phyloP scores from a whole-genome alignment of 2,888 invertebrate species.

The Helobdella robusta region DNA sequence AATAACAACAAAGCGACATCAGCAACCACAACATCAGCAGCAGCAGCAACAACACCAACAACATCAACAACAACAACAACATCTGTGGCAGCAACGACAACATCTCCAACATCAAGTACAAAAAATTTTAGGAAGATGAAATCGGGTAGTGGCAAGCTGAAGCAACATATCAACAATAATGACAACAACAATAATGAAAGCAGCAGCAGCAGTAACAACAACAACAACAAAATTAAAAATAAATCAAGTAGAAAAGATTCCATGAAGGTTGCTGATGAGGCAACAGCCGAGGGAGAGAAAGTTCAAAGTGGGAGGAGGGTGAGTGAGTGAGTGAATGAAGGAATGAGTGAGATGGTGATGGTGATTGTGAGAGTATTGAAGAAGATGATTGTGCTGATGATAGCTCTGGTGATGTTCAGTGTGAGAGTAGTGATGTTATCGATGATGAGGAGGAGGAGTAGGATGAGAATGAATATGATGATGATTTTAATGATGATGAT shows the following conservation, averaged over 20 bases:
- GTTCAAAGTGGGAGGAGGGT: too few species aligned
- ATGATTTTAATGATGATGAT: too few species aligned
- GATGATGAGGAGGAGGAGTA: too few species aligned
- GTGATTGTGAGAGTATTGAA: too few species aligned
- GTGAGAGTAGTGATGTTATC: too few species aligned
- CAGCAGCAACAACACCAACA: not conserved
- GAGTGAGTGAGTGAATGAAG: too few species aligned
- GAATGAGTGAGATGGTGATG: too few species aligned
- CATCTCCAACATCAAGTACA: not conserved
- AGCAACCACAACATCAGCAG: conserved; percentile 2
- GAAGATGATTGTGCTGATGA: too few species aligned
- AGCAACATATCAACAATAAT: not conserved
- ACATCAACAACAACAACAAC: not conserved
- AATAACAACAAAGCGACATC: not conserved
- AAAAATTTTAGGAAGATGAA: not conserved
- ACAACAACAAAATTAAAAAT: not conserved
- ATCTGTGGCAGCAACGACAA: not conserved
- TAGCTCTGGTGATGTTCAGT: too few species aligned
- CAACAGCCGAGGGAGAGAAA: not conserved
- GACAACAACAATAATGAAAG: too few species aligned
- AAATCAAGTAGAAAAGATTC: not conserved
- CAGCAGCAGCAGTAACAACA: conserved; percentile 1
- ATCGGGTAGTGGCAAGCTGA: not conserved
- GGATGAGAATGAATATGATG: too few species aligned
- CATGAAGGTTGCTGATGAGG: not conserved